These are phyloP conservation scores for Eumeta japonica DNA, from an alignment of 1,140 invertebrate genomes.

Conservation along the genomic window DNA sequence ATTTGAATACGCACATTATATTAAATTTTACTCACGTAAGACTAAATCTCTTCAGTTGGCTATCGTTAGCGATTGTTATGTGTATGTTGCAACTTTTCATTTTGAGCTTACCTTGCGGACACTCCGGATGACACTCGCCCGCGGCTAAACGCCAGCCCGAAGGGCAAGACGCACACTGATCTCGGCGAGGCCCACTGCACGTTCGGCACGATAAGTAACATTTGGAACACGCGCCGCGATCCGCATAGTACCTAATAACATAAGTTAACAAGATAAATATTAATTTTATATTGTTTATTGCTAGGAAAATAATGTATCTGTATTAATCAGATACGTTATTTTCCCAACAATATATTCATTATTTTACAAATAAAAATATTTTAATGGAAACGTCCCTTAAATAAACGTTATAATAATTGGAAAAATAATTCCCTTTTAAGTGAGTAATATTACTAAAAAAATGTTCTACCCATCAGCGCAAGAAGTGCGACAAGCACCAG, in stretches of 20 bases:
- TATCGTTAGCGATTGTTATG: no score
- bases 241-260: conserved; percentile 86
- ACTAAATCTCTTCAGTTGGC: no score
- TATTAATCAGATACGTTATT: no score
- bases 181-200: conserved; percentile 73
- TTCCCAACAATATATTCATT: no score
- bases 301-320: conserved; percentile 8
- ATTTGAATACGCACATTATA: no score
- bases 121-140: conserved; percentile 79
- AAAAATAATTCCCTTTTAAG: not conserved
- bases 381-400: no score
- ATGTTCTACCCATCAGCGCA: conserved; percentile 64
- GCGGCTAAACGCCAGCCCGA: conserved; percentile 73
- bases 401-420: conserved; percentile 2
- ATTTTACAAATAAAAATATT: no score
- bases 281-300: no score
- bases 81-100: no score
- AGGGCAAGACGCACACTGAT: conserved; percentile 82
- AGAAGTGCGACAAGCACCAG: conserved; percentile 72
- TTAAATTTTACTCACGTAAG: no score
- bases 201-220: conserved; percentile 82
- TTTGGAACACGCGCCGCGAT: conserved; percentile 74
- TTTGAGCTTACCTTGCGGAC: conserved; percentile 64
- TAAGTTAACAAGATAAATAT: no score
- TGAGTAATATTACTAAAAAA: no score